Evolutionary conservation across 2,888 invertebrate species (phyloP).

Genomic region (Willowsia nigromaculata): DNA sequence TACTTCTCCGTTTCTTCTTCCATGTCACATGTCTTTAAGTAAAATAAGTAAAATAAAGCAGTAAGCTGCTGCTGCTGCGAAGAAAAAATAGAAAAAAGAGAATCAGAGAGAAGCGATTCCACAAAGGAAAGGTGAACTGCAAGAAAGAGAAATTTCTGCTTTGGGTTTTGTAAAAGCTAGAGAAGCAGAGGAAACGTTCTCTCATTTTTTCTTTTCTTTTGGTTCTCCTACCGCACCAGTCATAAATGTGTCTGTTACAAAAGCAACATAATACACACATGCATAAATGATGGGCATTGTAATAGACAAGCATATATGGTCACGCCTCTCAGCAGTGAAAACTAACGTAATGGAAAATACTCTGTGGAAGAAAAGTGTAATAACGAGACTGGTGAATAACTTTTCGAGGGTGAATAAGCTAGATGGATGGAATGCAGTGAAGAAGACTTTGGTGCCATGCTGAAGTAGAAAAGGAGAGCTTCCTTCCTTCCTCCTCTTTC

Average conservation of each 20-base stretch:
- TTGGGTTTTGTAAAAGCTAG: not conserved
- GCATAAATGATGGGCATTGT: conserved; percentile 34
- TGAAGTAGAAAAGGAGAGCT: conserved; percentile 15
- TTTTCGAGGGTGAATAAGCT: not conserved
- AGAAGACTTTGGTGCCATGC: not conserved
- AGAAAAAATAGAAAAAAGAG: not conserved
- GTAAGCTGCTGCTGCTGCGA: too few species aligned
- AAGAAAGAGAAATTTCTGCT: not conserved
- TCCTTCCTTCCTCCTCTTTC: conserved; percentile 37
- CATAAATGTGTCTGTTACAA: conserved; percentile 47
- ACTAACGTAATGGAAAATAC: not conserved
- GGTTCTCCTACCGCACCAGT: not conserved
- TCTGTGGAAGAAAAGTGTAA: not conserved
- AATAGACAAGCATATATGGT: conserved; percentile 15
- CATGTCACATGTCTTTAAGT: not conserved
- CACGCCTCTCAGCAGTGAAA: not conserved
- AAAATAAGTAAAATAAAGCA: not conserved
- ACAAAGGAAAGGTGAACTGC: not conserved
- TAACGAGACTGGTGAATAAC: not conserved
- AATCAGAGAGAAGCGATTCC: not conserved
- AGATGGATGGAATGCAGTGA: not conserved
- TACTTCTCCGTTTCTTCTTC: not conserved
- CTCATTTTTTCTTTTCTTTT: not conserved
- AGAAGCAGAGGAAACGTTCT: not conserved
- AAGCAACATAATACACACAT: conserved; percentile 20